Base-by-base conservation (phyloP, 2,113 vertebrate genomes). In the Aphyosemion australe region DNA sequence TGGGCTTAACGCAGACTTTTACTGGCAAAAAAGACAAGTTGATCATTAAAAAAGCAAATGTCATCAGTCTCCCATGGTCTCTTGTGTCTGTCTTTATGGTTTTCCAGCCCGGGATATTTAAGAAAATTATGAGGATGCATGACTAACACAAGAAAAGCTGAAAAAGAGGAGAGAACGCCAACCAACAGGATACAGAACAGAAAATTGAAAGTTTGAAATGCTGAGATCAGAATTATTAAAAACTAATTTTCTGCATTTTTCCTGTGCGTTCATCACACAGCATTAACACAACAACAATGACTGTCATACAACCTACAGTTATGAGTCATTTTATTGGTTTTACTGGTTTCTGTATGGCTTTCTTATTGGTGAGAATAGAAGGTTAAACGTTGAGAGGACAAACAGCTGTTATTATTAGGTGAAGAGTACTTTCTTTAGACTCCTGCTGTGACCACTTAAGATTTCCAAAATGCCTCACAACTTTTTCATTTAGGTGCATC, bases 391-490 rank as follows among this genome's bases (percentile, higher is more conserved):
- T 42, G 12, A 13, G 12, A 13, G 12, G 41, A 42, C 2, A 39
- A 39, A 39, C 14, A 18, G 51, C 51, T 75, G 12, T 54, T 73
- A 57, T 84, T 79, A 66, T 86, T 63, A 63, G 60, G 42, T 69
- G 51, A 67, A 76, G 18, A 74, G 56, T 43, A 53, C 48, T 58
- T 49, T 72, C 56, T 72, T 74, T 66, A 61, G 69, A 65, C 76
- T 82, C 74, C 79, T 39, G 52, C 82, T 82, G 70, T 53, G 66
- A 19, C 42, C 2, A 19, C 73, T 79, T 58, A 56, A 74, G 73
- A 83, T 81, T 85, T 80, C 55, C 9, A 61, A 85, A 74, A 63
- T 75, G 57, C 73, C 60, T 81, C 8, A 61, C 74, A 65, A 78
- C 69, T 67, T 85, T 84, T 84, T 78, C 54, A 5, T 37, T 37